Evolutionary conservation across 1,140 invertebrate species (phyloP).

Genomic region (Delia radicum): DNA sequence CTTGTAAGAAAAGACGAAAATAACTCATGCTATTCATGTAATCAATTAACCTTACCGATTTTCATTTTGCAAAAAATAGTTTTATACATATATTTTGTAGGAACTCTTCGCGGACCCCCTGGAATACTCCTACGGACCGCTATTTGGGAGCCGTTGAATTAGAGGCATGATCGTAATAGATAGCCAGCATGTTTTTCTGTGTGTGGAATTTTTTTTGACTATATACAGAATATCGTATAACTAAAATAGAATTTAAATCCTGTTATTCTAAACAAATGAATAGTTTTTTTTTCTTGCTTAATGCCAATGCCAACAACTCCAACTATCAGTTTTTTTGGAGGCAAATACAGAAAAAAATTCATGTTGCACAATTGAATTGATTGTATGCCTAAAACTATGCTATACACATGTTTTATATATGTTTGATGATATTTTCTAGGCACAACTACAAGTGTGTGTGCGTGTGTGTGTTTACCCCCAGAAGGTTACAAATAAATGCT

Average conservation of each 20-base stretch:
- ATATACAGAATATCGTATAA: background rate
- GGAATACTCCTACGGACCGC: too few relatives aligned
- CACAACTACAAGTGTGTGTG: background rate
- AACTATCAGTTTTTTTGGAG: background rate
- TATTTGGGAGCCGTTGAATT: too few relatives aligned
- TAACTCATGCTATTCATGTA: too few relatives aligned
- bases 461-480: background rate
- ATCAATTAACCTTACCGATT: too few relatives aligned
- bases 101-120: too few relatives aligned
- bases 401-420: background rate
- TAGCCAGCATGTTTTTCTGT: background rate
- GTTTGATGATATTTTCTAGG: too few relatives aligned
- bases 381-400: slow-evolving; percentile 26
- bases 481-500: slow-evolving; percentile 26
- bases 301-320: background rate
- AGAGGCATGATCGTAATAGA: background rate
- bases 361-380: background rate
- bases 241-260: background rate
- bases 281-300: background rate
- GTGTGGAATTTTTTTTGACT: background rate
- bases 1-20: too few relatives aligned
- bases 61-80: too few relatives aligned
- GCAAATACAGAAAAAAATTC: too few relatives aligned
- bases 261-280: background rate
- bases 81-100: too few relatives aligned